A percentile compares a stretch with the other conserved stretches of the same genome.
Conservation (phyloP, 2,888 invertebrate species). For the Lasioglossum leucozonium region DNA sequence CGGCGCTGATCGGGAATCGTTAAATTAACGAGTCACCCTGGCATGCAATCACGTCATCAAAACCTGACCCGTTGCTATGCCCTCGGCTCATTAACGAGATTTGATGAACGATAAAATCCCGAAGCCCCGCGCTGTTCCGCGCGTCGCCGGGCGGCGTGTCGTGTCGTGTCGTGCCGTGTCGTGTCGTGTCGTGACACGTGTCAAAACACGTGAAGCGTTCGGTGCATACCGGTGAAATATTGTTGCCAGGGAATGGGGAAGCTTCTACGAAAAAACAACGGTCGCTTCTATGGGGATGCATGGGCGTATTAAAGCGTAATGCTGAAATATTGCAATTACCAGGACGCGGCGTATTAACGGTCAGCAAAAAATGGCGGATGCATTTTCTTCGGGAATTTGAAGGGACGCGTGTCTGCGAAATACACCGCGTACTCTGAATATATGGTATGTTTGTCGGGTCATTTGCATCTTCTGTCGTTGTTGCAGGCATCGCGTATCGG, state of each 20-base stretch:
- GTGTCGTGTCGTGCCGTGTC: constrained; percentile 1
- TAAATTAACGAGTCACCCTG: constrained; percentile 28
- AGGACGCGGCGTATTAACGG: constrained; percentile 3
- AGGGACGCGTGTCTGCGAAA: background rate
- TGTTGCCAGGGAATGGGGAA: constrained; percentile 2
- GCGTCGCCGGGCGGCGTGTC: background rate
- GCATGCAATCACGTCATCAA: constrained; percentile 38
- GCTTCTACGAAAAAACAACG: constrained; percentile 32
- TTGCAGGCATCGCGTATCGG: background rate
- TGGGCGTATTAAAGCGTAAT: constrained; percentile 38
- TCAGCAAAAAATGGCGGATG: background rate
- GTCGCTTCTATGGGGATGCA: constrained; percentile 34
- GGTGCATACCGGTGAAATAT: constrained; percentile 20
- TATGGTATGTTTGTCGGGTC: background rate
- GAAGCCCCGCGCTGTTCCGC: background rate
- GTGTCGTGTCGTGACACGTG: constrained; percentile 15
- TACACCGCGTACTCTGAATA: background rate
- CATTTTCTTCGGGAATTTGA: background rate
- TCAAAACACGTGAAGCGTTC: constrained; percentile 41
- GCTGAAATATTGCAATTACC: constrained; percentile 47
- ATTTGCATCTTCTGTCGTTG: background rate
- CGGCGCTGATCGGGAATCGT: constrained; percentile 36
- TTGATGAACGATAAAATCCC: constrained; percentile 55
- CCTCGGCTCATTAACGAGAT: constrained; percentile 51
- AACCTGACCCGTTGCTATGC: constrained; percentile 30